phyloP scores from a whole-genome alignment of 1,140 invertebrate species.

The Drosophila nigrodunni region DNA sequence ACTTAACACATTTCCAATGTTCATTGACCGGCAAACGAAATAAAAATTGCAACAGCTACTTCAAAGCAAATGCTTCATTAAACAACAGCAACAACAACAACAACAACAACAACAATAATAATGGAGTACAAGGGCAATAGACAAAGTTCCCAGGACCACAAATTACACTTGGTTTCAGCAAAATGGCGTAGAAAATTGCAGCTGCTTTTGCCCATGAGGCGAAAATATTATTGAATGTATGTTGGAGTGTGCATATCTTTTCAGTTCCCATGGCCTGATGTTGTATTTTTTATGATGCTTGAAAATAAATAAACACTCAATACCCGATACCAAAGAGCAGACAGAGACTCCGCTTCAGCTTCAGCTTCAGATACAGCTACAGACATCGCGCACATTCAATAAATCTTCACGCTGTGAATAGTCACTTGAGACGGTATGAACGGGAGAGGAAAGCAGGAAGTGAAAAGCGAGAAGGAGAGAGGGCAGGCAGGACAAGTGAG shows the following conservation, averaged over 20 bases:
- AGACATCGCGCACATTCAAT: constrained; percentile 74
- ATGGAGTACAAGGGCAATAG: constrained; percentile 58
- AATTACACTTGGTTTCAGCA: constrained; percentile 74
- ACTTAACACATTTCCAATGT: constrained; percentile 81
- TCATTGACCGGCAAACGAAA: constrained; percentile 81
- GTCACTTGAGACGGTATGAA: constrained; percentile 69
- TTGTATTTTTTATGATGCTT: constrained; percentile 81
- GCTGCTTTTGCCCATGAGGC: constrained; percentile 63
- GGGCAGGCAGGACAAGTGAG: constrained; percentile 1
- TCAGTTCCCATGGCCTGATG: constrained; percentile 26
- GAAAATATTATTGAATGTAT: constrained; percentile 76
- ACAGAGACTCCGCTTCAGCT: constrained; percentile 37
- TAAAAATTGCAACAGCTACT: constrained; percentile 82
- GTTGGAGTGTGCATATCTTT: constrained; percentile 20
- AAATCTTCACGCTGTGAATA: constrained; percentile 77
- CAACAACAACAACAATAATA: constrained; percentile 40
- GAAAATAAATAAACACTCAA: constrained; percentile 82
- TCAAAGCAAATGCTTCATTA: constrained; percentile 76
- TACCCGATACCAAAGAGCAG: constrained; percentile 77
- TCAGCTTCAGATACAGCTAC: constrained; percentile 5
- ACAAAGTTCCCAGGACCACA: constrained; percentile 77
- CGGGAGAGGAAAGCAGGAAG: background rate
- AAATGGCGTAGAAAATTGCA: constrained; percentile 81
- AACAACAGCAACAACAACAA: constrained; percentile 53
- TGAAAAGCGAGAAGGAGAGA: constrained; percentile 6